Percentiles rank a stretch among this genome's conserved stretches.
Evolutionary conservation across 2,888 invertebrate genomes (phyloP).

Genomic region (Campoletis raptor): DNA sequence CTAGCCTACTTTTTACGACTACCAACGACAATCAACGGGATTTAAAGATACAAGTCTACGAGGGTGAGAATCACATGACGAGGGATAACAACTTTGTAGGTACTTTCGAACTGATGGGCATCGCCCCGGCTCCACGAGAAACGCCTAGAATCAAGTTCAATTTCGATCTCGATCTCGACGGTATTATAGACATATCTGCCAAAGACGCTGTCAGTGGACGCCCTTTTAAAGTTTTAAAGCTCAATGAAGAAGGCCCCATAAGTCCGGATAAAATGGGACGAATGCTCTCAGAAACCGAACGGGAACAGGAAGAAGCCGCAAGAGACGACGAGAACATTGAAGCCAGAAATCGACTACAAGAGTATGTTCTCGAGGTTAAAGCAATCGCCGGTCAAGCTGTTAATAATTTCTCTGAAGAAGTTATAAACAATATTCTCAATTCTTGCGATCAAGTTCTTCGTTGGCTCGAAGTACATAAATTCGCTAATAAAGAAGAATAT

Average conservation of each 20-base stretch:
- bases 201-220: conserved; percentile 87
- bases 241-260: conserved; percentile 88
- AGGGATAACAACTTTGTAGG: conserved; percentile 98
- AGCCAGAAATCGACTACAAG: conserved; percentile 85
- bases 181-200: conserved; percentile 97
- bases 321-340: conserved; percentile 85
- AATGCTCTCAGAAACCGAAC: conserved; percentile 87
- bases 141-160: conserved; percentile 96
- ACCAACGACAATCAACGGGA: conserved; percentile 99
- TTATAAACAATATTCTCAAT: conserved; percentile 85
- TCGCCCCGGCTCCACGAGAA: conserved; percentile 96
- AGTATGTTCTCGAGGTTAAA: conserved; percentile 82
- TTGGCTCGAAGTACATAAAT: conserved; percentile 87
- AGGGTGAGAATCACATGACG: conserved; percentile 98
- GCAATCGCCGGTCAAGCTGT: conserved; percentile 77
- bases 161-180: conserved; percentile 97
- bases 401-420: conserved; percentile 82
- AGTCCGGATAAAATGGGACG: conserved; percentile 88
- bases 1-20: conserved; percentile 98
- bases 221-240: conserved; percentile 85
- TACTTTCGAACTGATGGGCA: conserved; percentile 98
- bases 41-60: conserved; percentile 96
- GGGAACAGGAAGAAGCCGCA: conserved; percentile 86
- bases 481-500: conserved; percentile 89
- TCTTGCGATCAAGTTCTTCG: conserved; percentile 86